phyloP scores from a whole-genome alignment of 2,797 vertebrate species.

The Bradypus variegatus region DNA sequence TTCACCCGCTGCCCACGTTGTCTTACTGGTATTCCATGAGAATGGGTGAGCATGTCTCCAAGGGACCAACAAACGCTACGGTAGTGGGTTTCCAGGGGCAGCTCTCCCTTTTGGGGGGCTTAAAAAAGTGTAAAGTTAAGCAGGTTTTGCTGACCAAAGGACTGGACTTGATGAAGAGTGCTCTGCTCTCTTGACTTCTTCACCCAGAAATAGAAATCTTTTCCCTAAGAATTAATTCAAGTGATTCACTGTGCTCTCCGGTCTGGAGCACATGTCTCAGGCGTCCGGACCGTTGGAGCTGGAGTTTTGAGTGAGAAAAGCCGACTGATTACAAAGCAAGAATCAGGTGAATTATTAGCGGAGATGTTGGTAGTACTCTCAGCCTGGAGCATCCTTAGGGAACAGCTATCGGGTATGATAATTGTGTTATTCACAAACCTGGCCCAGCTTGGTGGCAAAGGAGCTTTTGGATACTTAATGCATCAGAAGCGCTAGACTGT shows the following conservation, averaged over 20 bases:
- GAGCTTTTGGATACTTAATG: neutral
- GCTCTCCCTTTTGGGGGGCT: neutral
- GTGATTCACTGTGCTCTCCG: neutral
- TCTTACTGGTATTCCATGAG: accelerated
- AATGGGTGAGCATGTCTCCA: neutral
- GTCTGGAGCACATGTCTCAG: neutral
- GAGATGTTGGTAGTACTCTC: neutral
- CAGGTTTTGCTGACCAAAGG: neutral
- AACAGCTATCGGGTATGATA: neutral
- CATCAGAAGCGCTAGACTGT: neutral
- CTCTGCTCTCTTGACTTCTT: neutral
- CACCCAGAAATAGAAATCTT: neutral
- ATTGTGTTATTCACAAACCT: neutral
- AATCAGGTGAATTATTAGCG: neutral
- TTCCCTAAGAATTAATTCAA: neutral
- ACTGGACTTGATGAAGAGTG: neutral
- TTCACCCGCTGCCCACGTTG: neutral
- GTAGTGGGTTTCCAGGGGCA: neutral
- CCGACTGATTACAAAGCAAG: neutral
- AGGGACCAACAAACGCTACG: neutral
- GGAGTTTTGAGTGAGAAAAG: neutral
- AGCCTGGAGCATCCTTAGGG: neutral
- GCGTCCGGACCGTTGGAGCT: neutral
- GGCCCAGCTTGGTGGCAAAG: neutral
- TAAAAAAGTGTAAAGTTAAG: neutral